Percentiles rank a stretch among this genome's conserved stretches.
Conservation (phyloP, 2,888 invertebrate species). For the Apotomis betuletana region DNA sequence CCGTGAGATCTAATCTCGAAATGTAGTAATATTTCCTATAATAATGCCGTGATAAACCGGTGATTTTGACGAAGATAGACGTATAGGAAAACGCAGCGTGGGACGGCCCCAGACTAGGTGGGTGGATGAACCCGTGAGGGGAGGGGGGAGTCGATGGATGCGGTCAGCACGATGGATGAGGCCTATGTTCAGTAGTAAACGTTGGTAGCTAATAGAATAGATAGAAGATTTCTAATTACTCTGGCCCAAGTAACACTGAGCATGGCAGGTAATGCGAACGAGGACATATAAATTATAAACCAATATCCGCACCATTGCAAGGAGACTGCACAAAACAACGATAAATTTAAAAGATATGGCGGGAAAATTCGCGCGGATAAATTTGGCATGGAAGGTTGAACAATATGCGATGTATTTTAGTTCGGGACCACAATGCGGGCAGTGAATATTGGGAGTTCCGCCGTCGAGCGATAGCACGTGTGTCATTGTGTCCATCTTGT, state of each 20-base stretch:
- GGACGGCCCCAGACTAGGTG: too few relatives aligned
- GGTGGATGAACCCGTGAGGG: too few relatives aligned
- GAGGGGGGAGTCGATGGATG: too few relatives aligned
- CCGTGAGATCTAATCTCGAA: too few relatives aligned
- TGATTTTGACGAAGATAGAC: too few relatives aligned
- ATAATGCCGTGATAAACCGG: too few relatives aligned
- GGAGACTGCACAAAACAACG: slow-evolving; percentile 41
- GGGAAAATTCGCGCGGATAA: slow-evolving; percentile 38
- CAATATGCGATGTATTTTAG: slow-evolving; percentile 42
- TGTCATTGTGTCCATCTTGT: not conserved
- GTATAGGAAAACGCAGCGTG: too few relatives aligned
- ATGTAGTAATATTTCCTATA: too few relatives aligned
- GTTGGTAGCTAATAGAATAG: too few relatives aligned
- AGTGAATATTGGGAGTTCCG: slow-evolving; percentile 40
- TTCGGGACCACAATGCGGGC: slow-evolving; percentile 35
- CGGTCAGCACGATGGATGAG: too few relatives aligned
- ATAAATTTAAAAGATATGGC: slow-evolving; percentile 41
- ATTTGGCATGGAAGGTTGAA: slow-evolving; percentile 40
- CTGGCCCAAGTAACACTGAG: slow-evolving; percentile 7
- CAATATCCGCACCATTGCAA: slow-evolving; percentile 38
- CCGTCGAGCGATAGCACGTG: slow-evolving; percentile 26
- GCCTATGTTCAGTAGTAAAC: too few relatives aligned
- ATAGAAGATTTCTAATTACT: too few relatives aligned
- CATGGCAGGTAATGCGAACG: slow-evolving; percentile 24
- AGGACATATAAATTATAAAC: slow-evolving; percentile 38